Conservation (phyloP, 2,113 vertebrate genomes). For the Calcarius ornatus region DNA sequence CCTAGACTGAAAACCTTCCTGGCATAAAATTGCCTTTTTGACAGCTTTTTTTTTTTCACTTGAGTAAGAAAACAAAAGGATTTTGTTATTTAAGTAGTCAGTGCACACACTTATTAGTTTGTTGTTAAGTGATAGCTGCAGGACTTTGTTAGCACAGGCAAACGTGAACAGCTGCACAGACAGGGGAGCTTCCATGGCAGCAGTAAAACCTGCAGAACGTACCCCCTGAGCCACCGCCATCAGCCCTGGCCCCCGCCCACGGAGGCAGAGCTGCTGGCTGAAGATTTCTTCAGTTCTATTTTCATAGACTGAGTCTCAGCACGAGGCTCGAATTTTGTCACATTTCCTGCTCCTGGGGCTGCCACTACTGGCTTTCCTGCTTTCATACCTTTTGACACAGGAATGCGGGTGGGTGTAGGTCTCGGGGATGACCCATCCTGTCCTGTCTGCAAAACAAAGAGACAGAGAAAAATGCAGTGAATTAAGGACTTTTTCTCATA, state of each 20-base stretch:
- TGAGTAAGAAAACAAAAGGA: slow-evolving; percentile 15
- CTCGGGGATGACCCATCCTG: slow-evolving; percentile 83
- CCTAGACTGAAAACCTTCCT: background rate
- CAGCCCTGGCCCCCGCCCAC: slow-evolving; percentile 84
- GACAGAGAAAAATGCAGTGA: slow-evolving; percentile 19
- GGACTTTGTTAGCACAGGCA: slow-evolving; percentile 68
- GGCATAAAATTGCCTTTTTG: background rate
- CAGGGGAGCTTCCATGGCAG: slow-evolving; percentile 56
- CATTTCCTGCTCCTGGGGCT: slow-evolving; percentile 84
- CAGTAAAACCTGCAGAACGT: slow-evolving; percentile 72
- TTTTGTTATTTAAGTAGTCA: slow-evolving; percentile 45
- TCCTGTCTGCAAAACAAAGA: slow-evolving; percentile 79
- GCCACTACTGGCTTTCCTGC: slow-evolving; percentile 86
- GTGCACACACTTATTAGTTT: slow-evolving; percentile 65
- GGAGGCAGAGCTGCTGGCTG: slow-evolving; percentile 78
- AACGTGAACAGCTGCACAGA: slow-evolving; percentile 44
- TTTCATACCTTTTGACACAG: slow-evolving; percentile 93
- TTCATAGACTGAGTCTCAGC: slow-evolving; percentile 91
- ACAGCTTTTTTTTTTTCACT: background rate
- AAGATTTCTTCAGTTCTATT: slow-evolving; percentile 94
- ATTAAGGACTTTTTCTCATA: background rate
- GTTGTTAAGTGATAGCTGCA: slow-evolving; percentile 57
- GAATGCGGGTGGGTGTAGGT: slow-evolving; percentile 87
- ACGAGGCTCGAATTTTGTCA: slow-evolving; percentile 87
- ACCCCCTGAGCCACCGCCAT: slow-evolving; percentile 78